phyloP scores from a whole-genome alignment of 2,888 invertebrate genomes.

The Chydorus sphaericus region DNA sequence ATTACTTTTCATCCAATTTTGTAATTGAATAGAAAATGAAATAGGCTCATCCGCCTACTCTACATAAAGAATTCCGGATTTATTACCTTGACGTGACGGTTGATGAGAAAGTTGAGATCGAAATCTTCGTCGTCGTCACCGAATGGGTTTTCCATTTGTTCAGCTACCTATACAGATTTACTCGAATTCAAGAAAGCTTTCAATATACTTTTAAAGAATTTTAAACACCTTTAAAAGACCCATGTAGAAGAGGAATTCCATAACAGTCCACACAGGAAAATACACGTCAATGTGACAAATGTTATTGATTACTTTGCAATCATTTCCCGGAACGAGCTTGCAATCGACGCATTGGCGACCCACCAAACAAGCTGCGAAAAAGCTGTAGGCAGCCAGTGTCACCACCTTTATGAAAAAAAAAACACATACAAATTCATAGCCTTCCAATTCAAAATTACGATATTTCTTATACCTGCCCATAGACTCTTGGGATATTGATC shows the following conservation, averaged over 20 bases:
- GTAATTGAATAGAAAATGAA: too few relatives aligned
- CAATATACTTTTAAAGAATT: neutral
- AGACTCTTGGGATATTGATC: conserved; percentile 46
- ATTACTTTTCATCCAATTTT: too few relatives aligned
- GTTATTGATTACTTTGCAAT: neutral
- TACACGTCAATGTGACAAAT: neutral
- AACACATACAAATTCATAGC: conserved; percentile 8
- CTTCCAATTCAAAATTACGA: neutral
- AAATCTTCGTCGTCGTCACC: conserved; percentile 48
- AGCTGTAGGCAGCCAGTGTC: conserved; percentile 44
- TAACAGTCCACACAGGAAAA: conserved; percentile 37
- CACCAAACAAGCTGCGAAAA: conserved; percentile 41
- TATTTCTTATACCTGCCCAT: conserved; percentile 36
- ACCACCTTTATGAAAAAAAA: conserved; percentile 34
- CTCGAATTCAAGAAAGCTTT: conserved; percentile 9
- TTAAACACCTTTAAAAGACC: conserved; percentile 47
- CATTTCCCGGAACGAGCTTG: neutral
- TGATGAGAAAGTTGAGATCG: conserved; percentile 44
- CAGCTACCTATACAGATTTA: conserved; percentile 44
- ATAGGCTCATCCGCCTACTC: too few relatives aligned
- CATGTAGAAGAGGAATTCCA: conserved; percentile 51
- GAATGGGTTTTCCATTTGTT: conserved; percentile 45
- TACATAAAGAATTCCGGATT: too few relatives aligned
- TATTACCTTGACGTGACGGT: conserved; percentile 42
- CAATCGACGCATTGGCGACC: conserved; percentile 38